These are phyloP conservation scores for Scelioninae gen. 1 DNA, from an alignment of 2,888 invertebrate genomes.

Conservation along the genomic window DNA sequence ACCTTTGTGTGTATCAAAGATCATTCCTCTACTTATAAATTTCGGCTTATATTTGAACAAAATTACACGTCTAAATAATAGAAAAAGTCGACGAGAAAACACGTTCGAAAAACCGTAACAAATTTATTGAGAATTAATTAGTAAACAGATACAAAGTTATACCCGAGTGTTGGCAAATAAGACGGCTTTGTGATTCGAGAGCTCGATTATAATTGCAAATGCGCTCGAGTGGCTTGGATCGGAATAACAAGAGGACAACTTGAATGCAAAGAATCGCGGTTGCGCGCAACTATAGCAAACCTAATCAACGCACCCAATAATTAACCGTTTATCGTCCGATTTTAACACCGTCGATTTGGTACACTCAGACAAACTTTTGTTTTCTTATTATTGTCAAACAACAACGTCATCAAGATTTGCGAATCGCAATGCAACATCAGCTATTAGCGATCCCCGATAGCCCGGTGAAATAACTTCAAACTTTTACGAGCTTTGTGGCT, in stretches of 20 bases:
- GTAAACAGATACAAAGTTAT: constrained; percentile 9
- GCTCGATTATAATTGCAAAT: constrained; percentile 34
- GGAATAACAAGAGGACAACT: constrained; percentile 18
- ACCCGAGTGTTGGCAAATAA: constrained; percentile 3
- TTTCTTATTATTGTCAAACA: neutral
- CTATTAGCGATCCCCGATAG: constrained; percentile 24
- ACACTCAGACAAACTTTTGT: neutral
- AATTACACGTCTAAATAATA: neutral
- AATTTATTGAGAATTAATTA: constrained; percentile 2
- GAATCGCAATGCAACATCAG: neutral
- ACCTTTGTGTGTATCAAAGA: too few relatives aligned
- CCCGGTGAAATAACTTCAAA: constrained; percentile 44
- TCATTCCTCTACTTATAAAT: too few relatives aligned
- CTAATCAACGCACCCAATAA: constrained; percentile 15
- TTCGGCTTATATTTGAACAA: neutral
- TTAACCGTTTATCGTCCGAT: neutral
- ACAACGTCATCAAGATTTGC: too few relatives aligned
- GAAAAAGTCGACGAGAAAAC: neutral
- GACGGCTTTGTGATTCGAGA: constrained; percentile 9
- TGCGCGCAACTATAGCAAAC: neutral
- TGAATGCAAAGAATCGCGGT: constrained; percentile 2
- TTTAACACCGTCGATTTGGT: neutral
- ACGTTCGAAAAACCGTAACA: neutral
- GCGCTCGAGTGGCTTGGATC: constrained; percentile 15
- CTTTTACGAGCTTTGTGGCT: constrained; percentile 59